A percentile compares a stretch with the other conserved stretches of the same genome.
Conservation (phyloP, 1,140 invertebrate genomes). For the Solenopsis invicta region DNA sequence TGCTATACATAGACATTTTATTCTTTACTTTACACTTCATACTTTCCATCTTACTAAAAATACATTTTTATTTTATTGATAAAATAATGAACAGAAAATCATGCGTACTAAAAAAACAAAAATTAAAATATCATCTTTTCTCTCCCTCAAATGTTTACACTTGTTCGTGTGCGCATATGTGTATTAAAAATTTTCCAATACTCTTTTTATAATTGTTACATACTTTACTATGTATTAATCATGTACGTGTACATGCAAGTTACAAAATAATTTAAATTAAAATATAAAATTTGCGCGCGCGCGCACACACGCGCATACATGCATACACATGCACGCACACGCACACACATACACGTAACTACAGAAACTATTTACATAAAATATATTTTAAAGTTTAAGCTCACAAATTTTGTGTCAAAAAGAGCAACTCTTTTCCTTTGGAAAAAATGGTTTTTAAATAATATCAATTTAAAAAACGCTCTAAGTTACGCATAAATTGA, state of each 20-base stretch:
- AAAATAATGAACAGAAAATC: neutral
- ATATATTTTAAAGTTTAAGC: no score
- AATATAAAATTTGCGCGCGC: no score
- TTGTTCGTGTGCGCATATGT: neutral
- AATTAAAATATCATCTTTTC: neutral
- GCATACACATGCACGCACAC: no score
- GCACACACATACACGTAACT: no score
- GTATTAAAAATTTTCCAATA: neutral
- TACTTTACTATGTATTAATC: neutral
- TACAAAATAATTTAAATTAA: no score
- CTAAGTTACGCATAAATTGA: neutral
- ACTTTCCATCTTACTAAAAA: slow-evolving; percentile 36
- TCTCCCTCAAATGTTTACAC: neutral
- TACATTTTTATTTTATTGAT: neutral
- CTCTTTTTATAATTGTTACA: neutral
- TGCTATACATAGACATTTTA: slow-evolving; percentile 68
- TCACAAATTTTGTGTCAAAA: no score
- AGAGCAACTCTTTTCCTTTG: no score
- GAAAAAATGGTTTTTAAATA: no score
- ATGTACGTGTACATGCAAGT: neutral
- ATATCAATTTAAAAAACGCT: neutral
- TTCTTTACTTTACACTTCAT: slow-evolving; percentile 20
- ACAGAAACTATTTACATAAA: no score
- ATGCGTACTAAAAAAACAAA: neutral
- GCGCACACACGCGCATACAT: no score